These are phyloP conservation scores for Tenebrosternarchus preto DNA, from an alignment of 2,113 vertebrate species.

Conservation along the genomic window DNA sequence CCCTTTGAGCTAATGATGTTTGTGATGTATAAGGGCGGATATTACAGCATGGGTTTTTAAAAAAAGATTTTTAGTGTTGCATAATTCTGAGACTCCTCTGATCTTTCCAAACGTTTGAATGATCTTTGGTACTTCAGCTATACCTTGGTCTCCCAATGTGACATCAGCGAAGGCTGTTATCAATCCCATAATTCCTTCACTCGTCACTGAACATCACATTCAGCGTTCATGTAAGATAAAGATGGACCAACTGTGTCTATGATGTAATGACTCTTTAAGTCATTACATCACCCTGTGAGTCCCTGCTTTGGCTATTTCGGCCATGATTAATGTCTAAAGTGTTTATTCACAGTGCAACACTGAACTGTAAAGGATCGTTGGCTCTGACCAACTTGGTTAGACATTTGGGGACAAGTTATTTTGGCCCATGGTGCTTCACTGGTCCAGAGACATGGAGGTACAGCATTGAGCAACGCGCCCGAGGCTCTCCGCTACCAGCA, in stretches of 20 bases:
- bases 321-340: constrained; percentile 45
- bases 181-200: constrained; percentile 8
- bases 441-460: constrained; percentile 19
- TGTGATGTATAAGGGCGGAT: no score
- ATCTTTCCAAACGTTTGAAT: not conserved
- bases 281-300: constrained; percentile 42
- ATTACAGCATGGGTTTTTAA: no score
- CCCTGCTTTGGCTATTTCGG: constrained; percentile 25
- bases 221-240: constrained; percentile 29
- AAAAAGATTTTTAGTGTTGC: no score
- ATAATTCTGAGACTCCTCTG: no score
- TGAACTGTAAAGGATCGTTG: constrained; percentile 44
- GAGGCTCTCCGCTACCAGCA: constrained; percentile 23
- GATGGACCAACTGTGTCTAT: constrained; percentile 43
- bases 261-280: constrained; percentile 38
- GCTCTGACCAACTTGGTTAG: constrained; percentile 50
- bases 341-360: constrained; percentile 34
- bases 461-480: constrained; percentile 30
- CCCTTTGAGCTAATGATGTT: no score
- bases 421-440: constrained; percentile 28
- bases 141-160: constrained; percentile 1
- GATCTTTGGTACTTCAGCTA: constrained; percentile 6
- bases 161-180: not conserved
- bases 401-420: constrained; percentile 20
- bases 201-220: constrained; percentile 27